Evolutionary conservation across 2,113 vertebrate genomes (phyloP).

Genomic region (Catharus fuscescens): DNA sequence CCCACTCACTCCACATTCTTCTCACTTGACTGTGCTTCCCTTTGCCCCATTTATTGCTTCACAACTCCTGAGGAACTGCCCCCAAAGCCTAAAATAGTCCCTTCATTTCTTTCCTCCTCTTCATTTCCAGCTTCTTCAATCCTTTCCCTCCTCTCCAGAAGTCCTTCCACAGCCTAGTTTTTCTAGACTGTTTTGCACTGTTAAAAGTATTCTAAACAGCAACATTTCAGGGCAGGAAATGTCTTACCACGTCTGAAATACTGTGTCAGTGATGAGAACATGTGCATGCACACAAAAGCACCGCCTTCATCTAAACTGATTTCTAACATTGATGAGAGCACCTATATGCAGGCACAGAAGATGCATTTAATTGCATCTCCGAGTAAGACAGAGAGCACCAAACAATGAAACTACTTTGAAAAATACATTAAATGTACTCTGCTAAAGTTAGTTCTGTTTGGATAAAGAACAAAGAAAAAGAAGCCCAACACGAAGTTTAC

Average conservation of each 20-base stretch:
- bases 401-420: background rate
- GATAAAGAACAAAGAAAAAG: background rate
- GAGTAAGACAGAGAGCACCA: background rate
- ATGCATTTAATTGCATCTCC: background rate
- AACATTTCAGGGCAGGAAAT: slow-evolving; percentile 3
- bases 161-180: background rate
- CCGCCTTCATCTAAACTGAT: background rate
- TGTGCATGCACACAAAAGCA: background rate
- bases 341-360: background rate
- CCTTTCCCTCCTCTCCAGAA: background rate
- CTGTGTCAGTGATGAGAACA: background rate
- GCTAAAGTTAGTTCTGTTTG: background rate
- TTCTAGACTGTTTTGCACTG: background rate
- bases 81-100: slow-evolving; percentile 45
- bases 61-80: background rate
- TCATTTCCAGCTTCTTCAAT: background rate
- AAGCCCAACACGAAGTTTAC: background rate
- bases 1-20: slow-evolving; percentile 68
- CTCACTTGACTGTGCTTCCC: slow-evolving; percentile 63
- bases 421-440: background rate
- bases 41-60: slow-evolving; percentile 63
- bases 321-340: background rate
- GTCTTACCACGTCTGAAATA: background rate
- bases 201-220: background rate
- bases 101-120: background rate